Evolutionary conservation across 2,888 invertebrate genomes (phyloP).

Genomic region (Xanthorhoe spadicearia): DNA sequence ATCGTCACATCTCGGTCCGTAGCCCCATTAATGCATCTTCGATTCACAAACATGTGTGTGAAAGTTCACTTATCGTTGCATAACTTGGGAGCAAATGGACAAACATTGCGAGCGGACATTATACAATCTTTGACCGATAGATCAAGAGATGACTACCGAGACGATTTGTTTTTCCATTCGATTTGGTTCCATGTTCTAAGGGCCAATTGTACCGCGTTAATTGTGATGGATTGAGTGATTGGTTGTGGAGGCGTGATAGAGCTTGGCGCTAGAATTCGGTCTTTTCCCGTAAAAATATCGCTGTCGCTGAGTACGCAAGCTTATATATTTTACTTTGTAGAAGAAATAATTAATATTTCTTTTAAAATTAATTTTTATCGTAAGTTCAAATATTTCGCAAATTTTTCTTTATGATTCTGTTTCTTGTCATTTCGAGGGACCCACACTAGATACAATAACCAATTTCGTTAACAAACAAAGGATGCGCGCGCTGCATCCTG

Average conservation of each 20-base stretch:
- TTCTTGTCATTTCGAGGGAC: not conserved
- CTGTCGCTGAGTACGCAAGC: too few relatives aligned
- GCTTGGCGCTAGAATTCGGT: too few relatives aligned
- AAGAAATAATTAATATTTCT: too few relatives aligned
- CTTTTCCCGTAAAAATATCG: too few relatives aligned
- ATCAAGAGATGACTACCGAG: conserved; percentile 9
- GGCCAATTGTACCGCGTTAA: not conserved
- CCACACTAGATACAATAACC: not conserved
- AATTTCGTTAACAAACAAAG: conserved; percentile 16
- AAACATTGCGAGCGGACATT: conserved; percentile 48
- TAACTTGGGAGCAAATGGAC: conserved; percentile 47
- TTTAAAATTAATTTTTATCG: too few relatives aligned
- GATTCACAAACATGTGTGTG: conserved; percentile 41
- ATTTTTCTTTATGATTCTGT: too few relatives aligned
- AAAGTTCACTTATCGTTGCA: conserved; percentile 49
- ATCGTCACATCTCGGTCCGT: conserved; percentile 28
- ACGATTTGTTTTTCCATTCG: not conserved
- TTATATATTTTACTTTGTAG: too few relatives aligned
- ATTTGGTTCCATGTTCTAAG: not conserved
- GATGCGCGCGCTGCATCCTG: conserved; percentile 31
- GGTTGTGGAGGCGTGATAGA: too few relatives aligned
- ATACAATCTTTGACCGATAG: conserved; percentile 49
- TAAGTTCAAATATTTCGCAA: not conserved
- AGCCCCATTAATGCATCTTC: conserved; percentile 42
- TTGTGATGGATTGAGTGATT: too few relatives aligned